Evolutionary conservation across 64 coral and sea anemone species (phyloP).

Genomic region (Pocillopora verrucosa): DNA sequence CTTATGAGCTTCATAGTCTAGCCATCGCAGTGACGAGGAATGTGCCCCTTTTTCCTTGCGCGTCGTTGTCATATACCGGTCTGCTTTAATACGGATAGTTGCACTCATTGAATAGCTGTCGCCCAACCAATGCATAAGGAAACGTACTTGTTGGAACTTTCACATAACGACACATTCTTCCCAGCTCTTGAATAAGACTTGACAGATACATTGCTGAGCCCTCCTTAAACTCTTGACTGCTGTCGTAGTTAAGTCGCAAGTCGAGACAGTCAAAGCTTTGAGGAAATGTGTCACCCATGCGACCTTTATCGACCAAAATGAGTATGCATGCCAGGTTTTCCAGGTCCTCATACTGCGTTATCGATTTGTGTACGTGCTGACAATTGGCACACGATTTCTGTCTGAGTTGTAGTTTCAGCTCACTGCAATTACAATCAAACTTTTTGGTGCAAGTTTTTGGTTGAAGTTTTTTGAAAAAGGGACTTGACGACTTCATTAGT

Average conservation of each 20-base stretch:
- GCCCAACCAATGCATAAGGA: constrained; percentile 47
- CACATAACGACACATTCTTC: constrained; percentile 63
- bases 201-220: constrained; percentile 24
- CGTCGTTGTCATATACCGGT: constrained; percentile 49
- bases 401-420: neutral
- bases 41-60: constrained; percentile 1
- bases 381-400: constrained; percentile 27
- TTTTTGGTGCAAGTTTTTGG: neutral
- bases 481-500: constrained; percentile 59
- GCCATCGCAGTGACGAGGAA: constrained; percentile 39
- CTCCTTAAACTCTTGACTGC: constrained; percentile 33
- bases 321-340: constrained; percentile 54
- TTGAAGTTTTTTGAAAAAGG: constrained; percentile 36
- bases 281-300: constrained; percentile 65
- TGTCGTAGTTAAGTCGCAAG: constrained; percentile 56
- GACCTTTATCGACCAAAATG: constrained; percentile 62
- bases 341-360: constrained; percentile 57
- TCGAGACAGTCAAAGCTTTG: constrained; percentile 58
- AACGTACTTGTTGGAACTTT: neutral
- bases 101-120: constrained; percentile 17
- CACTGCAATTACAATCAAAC: constrained; percentile 19
- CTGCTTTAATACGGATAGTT: constrained; percentile 11
- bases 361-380: constrained; percentile 41
- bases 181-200: constrained; percentile 59
- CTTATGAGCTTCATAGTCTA: constrained; percentile 23